phyloP scores from a whole-genome alignment of 2,888 invertebrate genomes.

The Morpho deidamia region DNA sequence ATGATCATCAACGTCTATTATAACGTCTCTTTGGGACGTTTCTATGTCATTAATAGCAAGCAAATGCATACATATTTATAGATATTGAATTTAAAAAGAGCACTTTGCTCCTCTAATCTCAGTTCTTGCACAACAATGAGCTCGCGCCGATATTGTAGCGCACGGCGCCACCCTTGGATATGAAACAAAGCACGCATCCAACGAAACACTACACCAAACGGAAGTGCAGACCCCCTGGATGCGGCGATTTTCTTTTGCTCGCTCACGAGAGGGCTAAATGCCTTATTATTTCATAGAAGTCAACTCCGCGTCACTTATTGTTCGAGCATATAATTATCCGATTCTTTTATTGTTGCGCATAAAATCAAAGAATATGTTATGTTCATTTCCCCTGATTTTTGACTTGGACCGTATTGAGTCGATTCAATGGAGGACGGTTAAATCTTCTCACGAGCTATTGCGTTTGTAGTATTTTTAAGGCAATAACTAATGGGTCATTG shows the following conservation, averaged over 20 bases:
- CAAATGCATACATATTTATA: no score
- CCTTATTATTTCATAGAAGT: slow-evolving; percentile 67
- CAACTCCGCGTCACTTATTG: slow-evolving; percentile 61
- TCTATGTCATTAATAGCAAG: no score
- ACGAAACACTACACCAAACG: slow-evolving; percentile 68
- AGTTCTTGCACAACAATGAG: slow-evolving; percentile 9
- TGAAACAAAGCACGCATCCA: slow-evolving; percentile 48
- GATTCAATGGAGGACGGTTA: slow-evolving; percentile 69
- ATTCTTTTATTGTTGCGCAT: slow-evolving; percentile 63
- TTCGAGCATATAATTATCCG: slow-evolving; percentile 71
- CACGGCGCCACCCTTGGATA: slow-evolving; percentile 48
- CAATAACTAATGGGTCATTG: neutral
- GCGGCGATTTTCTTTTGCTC: slow-evolving; percentile 69
- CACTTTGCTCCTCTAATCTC: neutral
- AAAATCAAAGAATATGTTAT: slow-evolving; percentile 74
- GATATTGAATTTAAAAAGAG: no score
- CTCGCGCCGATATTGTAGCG: slow-evolving; percentile 18
- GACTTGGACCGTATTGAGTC: slow-evolving; percentile 62
- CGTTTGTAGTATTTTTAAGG: slow-evolving; percentile 28
- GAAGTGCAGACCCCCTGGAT: slow-evolving; percentile 71
- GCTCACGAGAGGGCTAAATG: slow-evolving; percentile 56
- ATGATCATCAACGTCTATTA: no score
- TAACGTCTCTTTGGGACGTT: no score
- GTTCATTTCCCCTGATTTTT: slow-evolving; percentile 70
- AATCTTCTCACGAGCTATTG: slow-evolving; percentile 70